Evolutionary conservation across 2,888 invertebrate species (phyloP).

Genomic region (Polydesmus complanatus): DNA sequence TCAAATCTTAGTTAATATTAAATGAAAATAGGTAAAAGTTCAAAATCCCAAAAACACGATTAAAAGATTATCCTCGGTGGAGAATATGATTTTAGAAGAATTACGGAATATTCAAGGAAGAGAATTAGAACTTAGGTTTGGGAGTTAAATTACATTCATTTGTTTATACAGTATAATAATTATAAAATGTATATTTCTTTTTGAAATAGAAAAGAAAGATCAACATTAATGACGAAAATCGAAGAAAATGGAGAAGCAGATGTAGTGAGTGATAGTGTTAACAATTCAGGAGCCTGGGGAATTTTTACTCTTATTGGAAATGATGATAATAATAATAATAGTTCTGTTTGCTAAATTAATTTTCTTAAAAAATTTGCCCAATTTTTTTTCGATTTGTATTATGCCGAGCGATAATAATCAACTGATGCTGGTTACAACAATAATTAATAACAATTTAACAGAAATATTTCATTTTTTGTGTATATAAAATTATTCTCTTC

Average conservation of each 20-base stretch:
- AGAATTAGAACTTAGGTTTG: conserved; percentile 8
- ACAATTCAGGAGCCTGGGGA: background rate
- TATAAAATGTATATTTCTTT: background rate
- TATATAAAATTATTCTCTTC: too few species aligned
- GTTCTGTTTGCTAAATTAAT: too few species aligned
- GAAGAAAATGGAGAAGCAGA: background rate
- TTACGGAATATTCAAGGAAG: conserved; percentile 5
- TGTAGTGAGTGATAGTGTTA: background rate
- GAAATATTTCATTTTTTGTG: too few species aligned
- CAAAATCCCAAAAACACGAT: too few species aligned
- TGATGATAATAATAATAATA: background rate
- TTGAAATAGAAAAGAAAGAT: background rate
- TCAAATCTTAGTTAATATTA: background rate
- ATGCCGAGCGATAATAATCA: too few species aligned
- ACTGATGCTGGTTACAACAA: too few species aligned
- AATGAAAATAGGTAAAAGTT: background rate
- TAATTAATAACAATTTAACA: too few species aligned
- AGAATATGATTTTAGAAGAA: conserved; percentile 5
- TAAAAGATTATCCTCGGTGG: background rate
- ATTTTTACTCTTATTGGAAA: background rate
- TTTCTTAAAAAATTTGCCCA: too few species aligned
- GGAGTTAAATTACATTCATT: background rate
- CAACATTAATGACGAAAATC: background rate
- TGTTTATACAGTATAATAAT: background rate
- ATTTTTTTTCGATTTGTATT: too few species aligned